Conservation (phyloP, 1,140 invertebrate species). For the Drosophila funebris region DNA sequence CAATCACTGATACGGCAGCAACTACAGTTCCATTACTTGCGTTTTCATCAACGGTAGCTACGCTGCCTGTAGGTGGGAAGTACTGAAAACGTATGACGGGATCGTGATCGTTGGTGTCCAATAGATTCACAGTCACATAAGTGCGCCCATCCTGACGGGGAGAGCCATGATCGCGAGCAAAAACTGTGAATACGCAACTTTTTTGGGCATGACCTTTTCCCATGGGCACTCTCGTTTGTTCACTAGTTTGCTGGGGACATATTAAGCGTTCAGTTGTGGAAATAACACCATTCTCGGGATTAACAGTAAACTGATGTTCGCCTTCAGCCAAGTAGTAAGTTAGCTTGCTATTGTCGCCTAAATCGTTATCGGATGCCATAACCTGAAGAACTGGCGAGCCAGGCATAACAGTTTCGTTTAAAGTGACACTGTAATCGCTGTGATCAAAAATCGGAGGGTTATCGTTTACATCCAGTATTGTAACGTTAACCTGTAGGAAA, state of each 20-base stretch:
- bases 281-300: constrained; percentile 94
- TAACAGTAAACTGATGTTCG: constrained; percentile 94
- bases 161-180: constrained; percentile 95
- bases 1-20: constrained; percentile 95
- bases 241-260: constrained; percentile 86
- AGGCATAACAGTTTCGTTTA: constrained; percentile 95
- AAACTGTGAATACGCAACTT: constrained; percentile 97
- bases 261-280: constrained; percentile 91
- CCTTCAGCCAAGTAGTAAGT: constrained; percentile 94
- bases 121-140: constrained; percentile 96
- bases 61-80: constrained; percentile 91
- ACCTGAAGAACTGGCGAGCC: constrained; percentile 95
- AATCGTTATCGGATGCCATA: constrained; percentile 95
- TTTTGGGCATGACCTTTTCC: constrained; percentile 86
- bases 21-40: constrained; percentile 94
- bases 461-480: constrained; percentile 96
- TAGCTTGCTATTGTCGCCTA: constrained; percentile 95
- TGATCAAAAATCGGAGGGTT: constrained; percentile 97
- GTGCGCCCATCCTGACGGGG: constrained; percentile 95
- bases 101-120: constrained; percentile 97
- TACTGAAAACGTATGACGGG: constrained; percentile 96
- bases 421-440: constrained; percentile 94
- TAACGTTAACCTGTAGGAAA: constrained; percentile 94
- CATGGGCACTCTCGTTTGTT: constrained; percentile 83
- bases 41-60: constrained; percentile 97